Evolutionary conservation across 2,888 invertebrate species (phyloP), one percentile per base, ranked within the genome.

Genomic region (Rhogogaster chlorosoma): DNA sequence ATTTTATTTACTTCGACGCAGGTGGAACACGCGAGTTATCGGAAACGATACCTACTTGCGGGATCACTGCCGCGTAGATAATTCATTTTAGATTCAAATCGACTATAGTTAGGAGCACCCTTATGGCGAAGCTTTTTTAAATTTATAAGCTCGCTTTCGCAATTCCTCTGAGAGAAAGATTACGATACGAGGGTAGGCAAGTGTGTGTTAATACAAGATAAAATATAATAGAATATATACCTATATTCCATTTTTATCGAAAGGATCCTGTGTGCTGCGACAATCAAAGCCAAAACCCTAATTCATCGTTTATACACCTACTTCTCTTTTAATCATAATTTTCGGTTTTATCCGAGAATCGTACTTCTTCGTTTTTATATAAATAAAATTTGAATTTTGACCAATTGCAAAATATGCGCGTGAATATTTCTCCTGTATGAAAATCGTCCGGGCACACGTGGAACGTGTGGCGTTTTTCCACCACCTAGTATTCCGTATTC

Each of bases 61-160:
- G 84, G 73, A 45, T 45, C 22, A 42, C 15, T 67, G 32, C 38
- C 42, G 73, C 42, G 38, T 26, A 77, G 29, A 80, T 45, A 84
- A 84, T 80, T 82, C 78, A 80, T 84, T 84, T 82, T 67, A 18
- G 67, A 84, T 84, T 84, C 82, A 64, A 42, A 82, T 82, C 78
- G 12, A 26, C 75, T 22, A n/a, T n/a, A 75, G 45, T 26, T 7
- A 32, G 53, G 53, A 2, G 49, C 45, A n/a, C 53, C 32, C 77
- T 15, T 2, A 12, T 61, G 26, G 18, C n/a, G 18, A 26, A 53
- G 53, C 53, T 77, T 77, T 29, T 77, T 77, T 53, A 53, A 53
- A 53, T 77, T 36, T 77, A 53, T 32, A 29, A 32, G 5, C 77
- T 15, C 26, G 77, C 29, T n/a, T 49, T 15, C 53, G 67, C 7